Percentiles rank a stretch among this genome's conserved stretches.
Evolutionary conservation across 1,140 invertebrate genomes (phyloP).

Genomic region (Lanistes nyassanus): DNA sequence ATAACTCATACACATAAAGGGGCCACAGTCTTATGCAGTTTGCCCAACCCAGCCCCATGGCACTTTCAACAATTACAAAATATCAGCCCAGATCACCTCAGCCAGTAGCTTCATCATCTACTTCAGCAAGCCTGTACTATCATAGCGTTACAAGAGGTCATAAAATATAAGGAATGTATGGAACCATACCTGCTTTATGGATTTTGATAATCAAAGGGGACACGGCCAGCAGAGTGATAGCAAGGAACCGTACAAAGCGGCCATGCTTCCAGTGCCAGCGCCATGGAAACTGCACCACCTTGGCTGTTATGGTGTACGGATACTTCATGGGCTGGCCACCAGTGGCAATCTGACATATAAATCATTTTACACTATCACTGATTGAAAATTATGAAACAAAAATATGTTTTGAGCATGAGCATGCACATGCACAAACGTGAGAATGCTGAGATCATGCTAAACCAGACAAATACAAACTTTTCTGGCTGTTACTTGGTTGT

Average conservation of each 20-base stretch:
- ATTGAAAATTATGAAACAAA: background rate
- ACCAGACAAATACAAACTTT: too few species aligned
- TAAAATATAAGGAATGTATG: background rate
- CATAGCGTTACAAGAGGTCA: background rate
- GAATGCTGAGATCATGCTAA: too few species aligned
- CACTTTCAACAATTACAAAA: too few species aligned
- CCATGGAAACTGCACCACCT: slow-evolving; percentile 34
- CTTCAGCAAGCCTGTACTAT: background rate
- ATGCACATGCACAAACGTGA: too few species aligned
- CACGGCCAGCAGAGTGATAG: slow-evolving; percentile 15
- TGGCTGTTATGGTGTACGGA: slow-evolving; percentile 37
- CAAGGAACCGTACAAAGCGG: slow-evolving; percentile 34
- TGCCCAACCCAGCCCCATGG: background rate
- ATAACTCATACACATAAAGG: background rate
- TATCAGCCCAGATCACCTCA: background rate
- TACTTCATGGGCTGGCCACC: slow-evolving; percentile 35
- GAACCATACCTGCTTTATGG: slow-evolving; percentile 32
- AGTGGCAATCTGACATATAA: slow-evolving; percentile 17
- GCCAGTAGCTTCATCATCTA: background rate
- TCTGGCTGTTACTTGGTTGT: too few species aligned
- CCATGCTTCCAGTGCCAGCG: slow-evolving; percentile 41
- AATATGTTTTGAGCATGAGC: too few species aligned
- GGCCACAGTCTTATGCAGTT: background rate
- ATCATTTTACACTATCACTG: background rate
- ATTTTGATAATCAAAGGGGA: slow-evolving; percentile 35